phyloP scores from a whole-genome alignment of 2,888 invertebrate genomes.

The Lasioglossum leucozonium region DNA sequence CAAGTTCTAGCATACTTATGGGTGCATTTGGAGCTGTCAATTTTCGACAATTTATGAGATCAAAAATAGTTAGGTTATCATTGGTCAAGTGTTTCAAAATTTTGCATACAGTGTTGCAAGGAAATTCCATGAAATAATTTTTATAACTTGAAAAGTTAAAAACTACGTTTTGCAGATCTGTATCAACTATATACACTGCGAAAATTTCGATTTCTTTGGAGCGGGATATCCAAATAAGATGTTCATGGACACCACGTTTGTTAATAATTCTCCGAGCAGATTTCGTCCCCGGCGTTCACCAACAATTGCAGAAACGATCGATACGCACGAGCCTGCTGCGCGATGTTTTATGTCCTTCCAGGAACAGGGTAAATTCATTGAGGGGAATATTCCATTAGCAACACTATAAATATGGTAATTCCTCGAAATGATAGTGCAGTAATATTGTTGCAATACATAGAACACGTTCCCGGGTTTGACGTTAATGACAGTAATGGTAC shows the following conservation, averaged over 20 bases:
- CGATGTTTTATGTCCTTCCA: constrained; percentile 14
- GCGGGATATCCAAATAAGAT: background rate
- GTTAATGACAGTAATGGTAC: background rate
- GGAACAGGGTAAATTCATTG: constrained; percentile 17
- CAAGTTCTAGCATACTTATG: too few relatives aligned
- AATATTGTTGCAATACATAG: background rate
- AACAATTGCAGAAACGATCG: background rate
- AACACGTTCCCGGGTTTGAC: background rate
- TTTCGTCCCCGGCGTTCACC: background rate
- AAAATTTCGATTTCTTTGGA: background rate
- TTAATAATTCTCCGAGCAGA: background rate
- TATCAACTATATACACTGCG: too few relatives aligned
- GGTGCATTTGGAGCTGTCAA: too few relatives aligned
- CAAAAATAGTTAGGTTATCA: too few relatives aligned
- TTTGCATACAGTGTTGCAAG: too few relatives aligned
- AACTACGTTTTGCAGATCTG: too few relatives aligned
- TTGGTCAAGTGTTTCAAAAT: too few relatives aligned
- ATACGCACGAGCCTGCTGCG: background rate
- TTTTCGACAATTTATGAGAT: too few relatives aligned
- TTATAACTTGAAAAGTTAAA: too few relatives aligned
- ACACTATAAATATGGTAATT: background rate
- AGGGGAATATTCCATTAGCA: constrained; percentile 13
- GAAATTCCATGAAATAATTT: too few relatives aligned
- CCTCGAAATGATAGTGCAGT: background rate
- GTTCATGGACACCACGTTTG: background rate